Evolutionary conservation across 1,140 invertebrate genomes (phyloP), one percentile per base, ranked within the genome.

Genomic region (Drosophila persimilis): DNA sequence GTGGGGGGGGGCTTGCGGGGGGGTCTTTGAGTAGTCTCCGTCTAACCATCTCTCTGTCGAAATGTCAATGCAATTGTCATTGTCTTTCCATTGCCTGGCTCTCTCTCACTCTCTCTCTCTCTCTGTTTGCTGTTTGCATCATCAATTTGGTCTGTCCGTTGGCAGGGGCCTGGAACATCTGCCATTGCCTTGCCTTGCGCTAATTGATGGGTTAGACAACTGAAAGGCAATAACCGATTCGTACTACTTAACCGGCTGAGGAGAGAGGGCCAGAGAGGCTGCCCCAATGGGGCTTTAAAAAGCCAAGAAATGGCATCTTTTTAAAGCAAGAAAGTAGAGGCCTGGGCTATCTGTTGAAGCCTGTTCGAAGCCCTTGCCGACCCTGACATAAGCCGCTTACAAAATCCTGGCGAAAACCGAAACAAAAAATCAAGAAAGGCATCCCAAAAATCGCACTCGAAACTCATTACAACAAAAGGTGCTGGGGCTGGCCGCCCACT

Each of bases 391-490:
- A 85, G 64, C 81, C 57, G 81, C 81, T 85, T 85, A 86, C 35
- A 77, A 86, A 67, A 64, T 55, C 44, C 54, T 17, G 58, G 47
- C 54, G 54, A 60, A 55, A 7, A 20, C 20, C 15, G 54, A 48
- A 60, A 64, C 62, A 66, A 54, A 56, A 56, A 22, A n/a, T 35
- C 17, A n/a, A 41, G 57, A 13, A 56, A 48, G 72, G 41, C 66
- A 83, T 83, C 60, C 57, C 57, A 80, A 74, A 86, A 85, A 69
- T 88, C 62, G 74, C 81, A 88, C 81, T 86, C 77, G 62, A 86
- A 86, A 88, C 81, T 86, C 81, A 86, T 85, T 85, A 85, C 81
- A 85, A 85, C 81, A 85, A 85, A 85, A 86, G 81, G 81, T 86
- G 83, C 81, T 17, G 17, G 17, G 17, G 56, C 63, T 48, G 65